A percentile compares a stretch with the other conserved stretches of the same genome.
phyloP scores from a whole-genome alignment of 2,113 vertebrate species.

The Plecotus auritus region DNA sequence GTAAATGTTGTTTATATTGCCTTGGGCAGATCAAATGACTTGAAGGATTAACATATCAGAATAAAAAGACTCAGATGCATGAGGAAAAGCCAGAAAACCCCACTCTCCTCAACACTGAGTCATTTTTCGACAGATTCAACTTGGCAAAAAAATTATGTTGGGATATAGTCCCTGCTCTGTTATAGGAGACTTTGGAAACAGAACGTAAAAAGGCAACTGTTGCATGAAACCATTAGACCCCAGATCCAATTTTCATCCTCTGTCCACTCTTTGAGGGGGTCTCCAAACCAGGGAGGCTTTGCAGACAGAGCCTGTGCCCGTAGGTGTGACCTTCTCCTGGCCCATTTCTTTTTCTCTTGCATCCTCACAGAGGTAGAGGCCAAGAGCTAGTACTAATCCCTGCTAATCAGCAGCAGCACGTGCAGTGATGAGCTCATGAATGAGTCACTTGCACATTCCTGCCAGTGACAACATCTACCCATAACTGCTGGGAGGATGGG shows the following conservation, averaged over 20 bases:
- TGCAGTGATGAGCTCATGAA: background rate
- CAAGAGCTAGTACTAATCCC: background rate
- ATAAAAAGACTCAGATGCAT: conserved; percentile 74
- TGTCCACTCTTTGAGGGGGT: background rate
- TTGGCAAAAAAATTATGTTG: conserved; percentile 4
- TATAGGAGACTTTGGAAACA: conserved; percentile 35
- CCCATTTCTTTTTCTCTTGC: background rate
- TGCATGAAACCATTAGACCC: background rate
- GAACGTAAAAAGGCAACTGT: conserved; percentile 5
- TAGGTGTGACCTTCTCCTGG: background rate
- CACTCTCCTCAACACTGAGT: background rate
- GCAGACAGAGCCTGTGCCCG: background rate
- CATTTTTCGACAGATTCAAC: conserved; percentile 46
- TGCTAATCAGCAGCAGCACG: background rate
- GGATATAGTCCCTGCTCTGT: conserved; percentile 4
- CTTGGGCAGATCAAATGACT: conserved; percentile 77
- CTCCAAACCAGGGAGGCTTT: background rate
- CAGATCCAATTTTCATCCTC: background rate
- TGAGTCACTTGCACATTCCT: background rate
- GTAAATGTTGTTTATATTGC: conserved; percentile 71
- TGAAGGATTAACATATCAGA: conserved; percentile 75
- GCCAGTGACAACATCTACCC: background rate
- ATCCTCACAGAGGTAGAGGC: background rate
- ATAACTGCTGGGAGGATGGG: background rate
- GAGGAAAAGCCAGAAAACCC: conserved; percentile 47